Percentiles rank a stretch among this genome's conserved stretches.
These are phyloP conservation scores for Mirounga angustirostris DNA, from an alignment of 2,113 vertebrate genomes.

Conservation along the genomic window DNA sequence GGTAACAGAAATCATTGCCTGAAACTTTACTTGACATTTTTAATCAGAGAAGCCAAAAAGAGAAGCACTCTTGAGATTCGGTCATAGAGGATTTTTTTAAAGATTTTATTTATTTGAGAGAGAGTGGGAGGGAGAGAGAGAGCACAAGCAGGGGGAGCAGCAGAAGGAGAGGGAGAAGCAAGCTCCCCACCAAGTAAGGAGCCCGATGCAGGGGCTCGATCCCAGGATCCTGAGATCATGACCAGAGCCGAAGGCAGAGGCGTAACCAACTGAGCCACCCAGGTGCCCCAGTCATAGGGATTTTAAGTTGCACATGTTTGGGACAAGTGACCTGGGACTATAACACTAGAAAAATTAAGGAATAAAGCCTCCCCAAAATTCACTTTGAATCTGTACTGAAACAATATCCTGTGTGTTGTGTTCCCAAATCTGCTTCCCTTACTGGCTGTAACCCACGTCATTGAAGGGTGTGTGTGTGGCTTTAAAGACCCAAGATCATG, in stretches of 20 bases:
- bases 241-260: background rate
- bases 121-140: too few relatives aligned
- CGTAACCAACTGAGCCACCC: background rate
- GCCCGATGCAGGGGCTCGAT: background rate
- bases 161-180: background rate
- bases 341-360: conserved; percentile 18
- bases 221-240: background rate
- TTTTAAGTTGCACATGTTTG: conserved; percentile 17
- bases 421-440: background rate
- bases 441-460: background rate
- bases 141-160: background rate
- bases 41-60: conserved; percentile 25
- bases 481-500: background rate
- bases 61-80: conserved; percentile 3
- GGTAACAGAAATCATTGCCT: background rate
- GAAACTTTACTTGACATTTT: conserved; percentile 41
- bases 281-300: background rate
- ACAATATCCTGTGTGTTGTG: background rate
- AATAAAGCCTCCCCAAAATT: conserved; percentile 21
- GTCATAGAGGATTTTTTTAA: background rate
- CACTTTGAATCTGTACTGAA: conserved; percentile 32
- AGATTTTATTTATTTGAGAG: background rate
- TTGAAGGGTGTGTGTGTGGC: too few relatives aligned
- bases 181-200: too few relatives aligned
- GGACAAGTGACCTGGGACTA: background rate